Percentiles rank a stretch among this genome's conserved stretches.
Evolutionary conservation across 2,888 invertebrate species (phyloP).

Genomic region (Clusia tigrina): DNA sequence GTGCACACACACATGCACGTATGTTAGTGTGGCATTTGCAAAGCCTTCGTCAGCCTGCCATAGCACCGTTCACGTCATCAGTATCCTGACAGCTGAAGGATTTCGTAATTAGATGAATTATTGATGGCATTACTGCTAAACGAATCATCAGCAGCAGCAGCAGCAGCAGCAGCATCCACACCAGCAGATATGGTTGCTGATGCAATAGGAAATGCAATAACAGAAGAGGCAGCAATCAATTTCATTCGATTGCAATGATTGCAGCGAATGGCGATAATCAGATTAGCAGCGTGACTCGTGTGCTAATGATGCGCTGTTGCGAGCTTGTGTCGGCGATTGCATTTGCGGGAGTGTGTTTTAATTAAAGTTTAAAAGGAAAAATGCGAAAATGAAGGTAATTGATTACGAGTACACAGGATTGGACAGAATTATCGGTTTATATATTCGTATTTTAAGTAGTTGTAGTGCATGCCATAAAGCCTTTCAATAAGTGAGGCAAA

Average conservation of each 20-base stretch:
- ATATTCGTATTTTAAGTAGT: too few species aligned
- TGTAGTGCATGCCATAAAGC: too few species aligned
- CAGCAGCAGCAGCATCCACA: neutral
- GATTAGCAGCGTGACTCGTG: neutral
- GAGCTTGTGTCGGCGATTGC: too few species aligned
- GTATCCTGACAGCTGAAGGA: too few species aligned
- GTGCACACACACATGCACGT: neutral
- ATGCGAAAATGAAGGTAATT: too few species aligned
- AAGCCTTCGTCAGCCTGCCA: neutral
- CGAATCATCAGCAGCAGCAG: neutral
- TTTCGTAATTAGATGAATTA: constrained; percentile 6
- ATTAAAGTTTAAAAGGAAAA: too few species aligned
- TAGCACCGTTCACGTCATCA: too few species aligned
- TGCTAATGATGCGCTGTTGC: neutral
- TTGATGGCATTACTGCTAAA: neutral
- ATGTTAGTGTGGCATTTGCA: neutral
- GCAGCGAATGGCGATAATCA: neutral
- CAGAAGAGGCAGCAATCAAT: neutral
- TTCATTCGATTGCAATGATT: neutral
- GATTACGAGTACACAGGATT: too few species aligned
- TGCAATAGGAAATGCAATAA: neutral
- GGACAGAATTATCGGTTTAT: too few species aligned
- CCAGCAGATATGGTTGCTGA: neutral
- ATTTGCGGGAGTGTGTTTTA: too few species aligned
- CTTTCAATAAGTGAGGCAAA: too few species aligned